Conservation (phyloP, 2,113 vertebrate species). For the Azemiops feae region DNA sequence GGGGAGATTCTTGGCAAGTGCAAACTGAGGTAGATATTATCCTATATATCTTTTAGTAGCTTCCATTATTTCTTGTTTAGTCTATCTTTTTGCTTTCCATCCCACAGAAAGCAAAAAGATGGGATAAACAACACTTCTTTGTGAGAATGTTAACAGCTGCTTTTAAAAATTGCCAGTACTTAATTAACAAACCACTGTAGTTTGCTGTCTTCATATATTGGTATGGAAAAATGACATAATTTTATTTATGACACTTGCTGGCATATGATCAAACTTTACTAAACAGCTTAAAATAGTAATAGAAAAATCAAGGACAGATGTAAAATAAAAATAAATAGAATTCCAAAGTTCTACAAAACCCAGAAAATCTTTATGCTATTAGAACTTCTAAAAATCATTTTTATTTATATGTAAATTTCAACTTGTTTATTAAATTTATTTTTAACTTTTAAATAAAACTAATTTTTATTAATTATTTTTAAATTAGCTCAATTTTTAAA, state of each 20-base stretch:
- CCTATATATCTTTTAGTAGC: not conserved
- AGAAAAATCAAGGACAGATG: not conserved
- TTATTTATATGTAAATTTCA: not conserved
- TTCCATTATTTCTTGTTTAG: not conserved
- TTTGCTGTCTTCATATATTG: not conserved
- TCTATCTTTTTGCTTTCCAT: not conserved
- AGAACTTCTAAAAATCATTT: not conserved
- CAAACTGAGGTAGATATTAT: not conserved
- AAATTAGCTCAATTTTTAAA: not conserved
- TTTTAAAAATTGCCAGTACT: not conserved
- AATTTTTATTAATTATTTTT: not conserved
- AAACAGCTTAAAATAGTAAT: not conserved
- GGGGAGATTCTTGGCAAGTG: not conserved
- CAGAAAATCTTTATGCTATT: not conserved
- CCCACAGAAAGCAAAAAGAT: not conserved
- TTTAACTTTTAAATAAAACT: not conserved
- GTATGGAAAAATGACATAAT: not conserved
- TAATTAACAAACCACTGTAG: not conserved
- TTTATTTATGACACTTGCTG: not conserved
- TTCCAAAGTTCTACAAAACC: not conserved
- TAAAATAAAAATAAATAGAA: not conserved
- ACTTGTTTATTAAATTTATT: not conserved
- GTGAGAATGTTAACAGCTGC: not conserved
- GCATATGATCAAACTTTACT: not conserved
- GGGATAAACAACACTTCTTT: not conserved